Evolutionary conservation across 2,113 vertebrate species (phyloP).

Genomic region (Lathamus discolor): DNA sequence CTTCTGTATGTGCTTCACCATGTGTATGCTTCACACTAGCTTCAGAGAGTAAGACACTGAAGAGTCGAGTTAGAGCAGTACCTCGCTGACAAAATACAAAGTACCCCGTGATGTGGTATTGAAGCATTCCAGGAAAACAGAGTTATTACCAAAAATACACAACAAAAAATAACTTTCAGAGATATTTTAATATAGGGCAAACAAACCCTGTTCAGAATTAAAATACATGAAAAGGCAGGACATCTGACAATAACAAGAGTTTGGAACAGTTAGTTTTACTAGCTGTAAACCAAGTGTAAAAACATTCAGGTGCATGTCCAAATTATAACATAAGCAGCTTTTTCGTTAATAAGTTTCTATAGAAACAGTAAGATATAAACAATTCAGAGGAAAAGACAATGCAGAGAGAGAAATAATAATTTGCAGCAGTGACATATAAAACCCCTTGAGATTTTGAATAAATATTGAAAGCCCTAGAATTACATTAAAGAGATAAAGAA

Average conservation of each 20-base stretch:
- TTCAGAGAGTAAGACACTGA: background rate
- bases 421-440: background rate
- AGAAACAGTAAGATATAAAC: background rate
- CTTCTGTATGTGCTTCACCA: background rate
- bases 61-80: background rate
- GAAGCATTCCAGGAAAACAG: background rate
- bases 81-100: background rate
- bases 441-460: background rate
- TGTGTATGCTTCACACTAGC: background rate
- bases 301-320: background rate
- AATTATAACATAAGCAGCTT: background rate
- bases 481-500: background rate
- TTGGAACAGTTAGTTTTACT: background rate
- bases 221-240: background rate
- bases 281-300: background rate
- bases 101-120: background rate
- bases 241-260: background rate
- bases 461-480: background rate
- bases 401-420: background rate
- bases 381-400: background rate
- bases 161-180: background rate
- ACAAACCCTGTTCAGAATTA: background rate
- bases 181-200: background rate
- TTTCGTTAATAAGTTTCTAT: background rate
- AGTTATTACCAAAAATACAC: background rate